A percentile compares a stretch with the other conserved stretches of the same genome.
Evolutionary conservation across 2,113 vertebrate species (phyloP).

Genomic region (Alligator mississippiensis): DNA sequence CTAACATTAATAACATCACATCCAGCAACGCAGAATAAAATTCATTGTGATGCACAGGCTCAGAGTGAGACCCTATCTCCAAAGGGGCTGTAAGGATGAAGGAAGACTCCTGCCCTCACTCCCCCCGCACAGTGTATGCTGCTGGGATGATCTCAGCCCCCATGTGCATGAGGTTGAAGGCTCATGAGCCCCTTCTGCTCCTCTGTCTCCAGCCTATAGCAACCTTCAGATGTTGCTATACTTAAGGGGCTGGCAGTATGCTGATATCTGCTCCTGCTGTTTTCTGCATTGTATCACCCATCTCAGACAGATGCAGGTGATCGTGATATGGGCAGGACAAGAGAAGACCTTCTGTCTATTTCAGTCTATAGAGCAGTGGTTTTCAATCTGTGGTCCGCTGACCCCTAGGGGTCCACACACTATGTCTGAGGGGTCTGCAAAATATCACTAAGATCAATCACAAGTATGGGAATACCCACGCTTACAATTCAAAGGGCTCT

Average conservation of each 20-base stretch:
- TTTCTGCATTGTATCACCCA: neutral
- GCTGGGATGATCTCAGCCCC: neutral
- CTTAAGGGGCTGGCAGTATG: rapidly evolving
- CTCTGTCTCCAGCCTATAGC: neutral
- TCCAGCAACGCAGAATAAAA: neutral
- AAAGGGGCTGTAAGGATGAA: rapidly evolving
- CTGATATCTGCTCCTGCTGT: neutral
- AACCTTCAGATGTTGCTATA: neutral
- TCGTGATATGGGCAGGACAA: neutral
- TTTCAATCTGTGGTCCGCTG: neutral
- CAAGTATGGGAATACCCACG: too few species aligned
- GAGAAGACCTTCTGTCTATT: neutral
- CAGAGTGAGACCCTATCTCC: neutral
- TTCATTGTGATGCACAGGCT: neutral
- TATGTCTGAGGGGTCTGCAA: too few species aligned
- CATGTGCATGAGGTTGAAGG: neutral
- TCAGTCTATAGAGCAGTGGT: neutral
- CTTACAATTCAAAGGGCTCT: too few species aligned
- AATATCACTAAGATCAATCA: too few species aligned
- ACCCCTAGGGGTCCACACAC: too few species aligned
- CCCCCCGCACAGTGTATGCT: neutral
- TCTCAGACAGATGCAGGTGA: too few species aligned
- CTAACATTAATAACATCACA: neutral
- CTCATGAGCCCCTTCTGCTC: rapidly evolving
- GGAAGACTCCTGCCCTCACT: neutral